phyloP scores from a whole-genome alignment of 2,113 vertebrate genomes.

The Poicephalus gulielmi region DNA sequence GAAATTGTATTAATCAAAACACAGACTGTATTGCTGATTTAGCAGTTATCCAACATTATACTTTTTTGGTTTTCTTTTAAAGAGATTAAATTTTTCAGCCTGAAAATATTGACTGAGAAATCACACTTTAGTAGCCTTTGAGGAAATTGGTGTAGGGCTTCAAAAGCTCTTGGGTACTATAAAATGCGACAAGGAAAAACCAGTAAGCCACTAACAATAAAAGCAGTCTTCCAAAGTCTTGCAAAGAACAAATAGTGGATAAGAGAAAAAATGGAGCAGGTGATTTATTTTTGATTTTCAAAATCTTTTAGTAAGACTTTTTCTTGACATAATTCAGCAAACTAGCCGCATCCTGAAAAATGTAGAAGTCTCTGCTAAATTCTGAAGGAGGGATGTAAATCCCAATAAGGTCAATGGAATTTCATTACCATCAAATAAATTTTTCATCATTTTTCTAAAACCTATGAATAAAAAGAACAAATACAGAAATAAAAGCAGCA shows the following conservation, averaged over 20 bases:
- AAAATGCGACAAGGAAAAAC: neutral
- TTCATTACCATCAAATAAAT: neutral
- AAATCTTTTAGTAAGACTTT: neutral
- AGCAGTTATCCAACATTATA: neutral
- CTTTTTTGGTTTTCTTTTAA: neutral
- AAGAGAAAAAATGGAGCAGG: neutral
- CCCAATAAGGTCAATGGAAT: neutral
- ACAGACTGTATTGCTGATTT: neutral
- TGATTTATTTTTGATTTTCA: neutral
- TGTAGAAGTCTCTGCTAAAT: neutral
- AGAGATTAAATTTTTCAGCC: neutral
- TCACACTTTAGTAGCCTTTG: neutral
- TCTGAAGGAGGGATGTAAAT: neutral
- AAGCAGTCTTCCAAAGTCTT: neutral
- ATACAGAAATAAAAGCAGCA: neutral
- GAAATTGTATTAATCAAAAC: neutral
- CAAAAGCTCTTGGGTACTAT: neutral
- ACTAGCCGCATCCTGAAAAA: neutral
- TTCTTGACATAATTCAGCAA: neutral
- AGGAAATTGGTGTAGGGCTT: neutral
- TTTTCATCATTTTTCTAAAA: conserved; percentile 22
- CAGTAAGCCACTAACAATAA: neutral
- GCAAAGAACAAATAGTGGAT: neutral
- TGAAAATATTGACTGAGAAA: neutral
- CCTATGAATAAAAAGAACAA: conserved; percentile 6